Conservation (phyloP, 2,888 invertebrate genomes). For the Lathronympha strigana region DNA sequence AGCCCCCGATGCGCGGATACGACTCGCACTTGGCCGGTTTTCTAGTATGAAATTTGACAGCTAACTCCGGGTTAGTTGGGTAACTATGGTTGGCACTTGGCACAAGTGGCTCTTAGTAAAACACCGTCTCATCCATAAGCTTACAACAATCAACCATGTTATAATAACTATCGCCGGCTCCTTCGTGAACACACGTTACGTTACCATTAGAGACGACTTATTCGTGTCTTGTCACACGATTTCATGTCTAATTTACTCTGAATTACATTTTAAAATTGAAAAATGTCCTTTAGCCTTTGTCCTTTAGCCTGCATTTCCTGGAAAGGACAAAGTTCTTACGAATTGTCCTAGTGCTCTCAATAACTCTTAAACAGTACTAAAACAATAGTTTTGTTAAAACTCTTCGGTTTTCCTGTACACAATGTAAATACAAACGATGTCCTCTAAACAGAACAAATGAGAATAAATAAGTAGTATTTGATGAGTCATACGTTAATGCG, state of each 20-base stretch:
- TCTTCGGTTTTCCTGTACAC: constrained; percentile 1
- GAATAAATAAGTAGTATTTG: constrained; percentile 2
- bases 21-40: too few relatives aligned
- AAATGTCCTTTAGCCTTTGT: constrained; percentile 37
- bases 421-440: constrained; percentile 6
- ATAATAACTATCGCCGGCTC: background rate
- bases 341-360: constrained; percentile 22
- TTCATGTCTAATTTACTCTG: constrained; percentile 22
- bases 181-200: constrained; percentile 30
- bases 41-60: too few relatives aligned
- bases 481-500: background rate
- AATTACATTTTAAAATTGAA: constrained; percentile 20
- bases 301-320: constrained; percentile 25
- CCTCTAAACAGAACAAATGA: background rate
- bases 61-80: too few relatives aligned
- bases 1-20: too few relatives aligned
- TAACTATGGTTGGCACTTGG: too few relatives aligned
- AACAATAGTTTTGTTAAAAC: background rate
- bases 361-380: background rate
- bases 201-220: background rate
- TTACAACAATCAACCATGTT: background rate
- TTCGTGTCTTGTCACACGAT: constrained; percentile 15
- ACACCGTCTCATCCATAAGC: background rate
- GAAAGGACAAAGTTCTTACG: constrained; percentile 16
- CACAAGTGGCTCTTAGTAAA: too few relatives aligned